Evolutionary conservation across 2,797 vertebrate species (phyloP), one percentile per base, ranked within the genome.

Genomic region (Clarias pachynema): DNA sequence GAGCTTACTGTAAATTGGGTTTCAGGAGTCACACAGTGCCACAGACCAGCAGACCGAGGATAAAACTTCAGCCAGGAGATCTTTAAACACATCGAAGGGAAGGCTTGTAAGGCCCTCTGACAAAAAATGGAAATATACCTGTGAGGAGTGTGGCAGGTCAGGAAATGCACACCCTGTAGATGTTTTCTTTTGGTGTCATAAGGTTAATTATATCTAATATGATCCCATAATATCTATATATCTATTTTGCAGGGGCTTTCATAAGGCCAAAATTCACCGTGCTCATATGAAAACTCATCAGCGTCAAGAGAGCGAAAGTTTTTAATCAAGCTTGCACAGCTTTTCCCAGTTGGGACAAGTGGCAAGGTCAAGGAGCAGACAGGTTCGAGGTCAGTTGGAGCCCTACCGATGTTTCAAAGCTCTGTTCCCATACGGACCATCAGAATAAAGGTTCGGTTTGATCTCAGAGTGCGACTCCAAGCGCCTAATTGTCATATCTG

Each of bases 241-340:
- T 79, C 14, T 29, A 20, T 40, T 53, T 74, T 69, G 26, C 85
- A 94, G 94, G 87, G 91, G 93, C 6, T 95, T 96, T 0, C 91
- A 92, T 86, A 94, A 94, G 88, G 91, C 95, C 86, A 94, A 94
- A 87, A 95, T 93, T 78, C 92, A 92, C 22, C 95, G 92, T 3
- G 93, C 94, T 74, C 94, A 94, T 84, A 94, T 95, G 95, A 95
- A 95, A 86, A 92, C 89, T 14, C 95, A 95, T 81, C 92, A 89
- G n/a, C 91, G 92, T 29, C 93, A 93, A 84, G 89, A 92, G 74
- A 90, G 91, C 86, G 84, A 90, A 66, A 91, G 62, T 59, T 62
- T 65, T 53, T 18, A 26, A 79, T 40, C 31, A 0, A 82, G 81
- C 66, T 89, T 91, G 83, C 87, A 80, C 75, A 91, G 91, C 22